Conservation (phyloP, 2,797 vertebrate genomes). For the Malurus leucopterus region DNA sequence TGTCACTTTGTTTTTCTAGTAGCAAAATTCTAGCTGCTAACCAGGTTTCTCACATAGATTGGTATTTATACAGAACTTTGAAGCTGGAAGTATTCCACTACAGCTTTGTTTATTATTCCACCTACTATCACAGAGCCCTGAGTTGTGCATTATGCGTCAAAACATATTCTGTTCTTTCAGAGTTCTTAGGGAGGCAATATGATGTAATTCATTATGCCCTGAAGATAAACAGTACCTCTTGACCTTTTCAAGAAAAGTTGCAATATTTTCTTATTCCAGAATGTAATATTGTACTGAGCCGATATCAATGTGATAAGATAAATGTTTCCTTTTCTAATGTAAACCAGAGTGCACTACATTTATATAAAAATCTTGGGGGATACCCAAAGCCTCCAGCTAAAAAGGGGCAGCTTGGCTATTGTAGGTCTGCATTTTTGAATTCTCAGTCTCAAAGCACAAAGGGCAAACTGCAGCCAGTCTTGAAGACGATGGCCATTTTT, state of each 20-base stretch:
- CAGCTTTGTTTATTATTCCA: slow-evolving; percentile 35
- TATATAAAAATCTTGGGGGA: slow-evolving; percentile 64
- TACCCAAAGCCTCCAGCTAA: slow-evolving; percentile 52
- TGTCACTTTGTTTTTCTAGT: neutral
- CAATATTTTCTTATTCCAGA: slow-evolving; percentile 66
- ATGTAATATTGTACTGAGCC: slow-evolving; percentile 61
- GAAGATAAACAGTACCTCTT: slow-evolving; percentile 65
- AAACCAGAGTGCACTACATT: slow-evolving; percentile 59
- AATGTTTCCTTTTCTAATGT: slow-evolving; percentile 67
- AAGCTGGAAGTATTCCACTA: neutral
- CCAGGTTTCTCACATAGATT: neutral
- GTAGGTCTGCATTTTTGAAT: slow-evolving; percentile 35
- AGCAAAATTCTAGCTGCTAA: neutral
- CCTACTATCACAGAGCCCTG: neutral
- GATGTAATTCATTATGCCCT: slow-evolving; percentile 54
- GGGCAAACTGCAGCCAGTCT: neutral
- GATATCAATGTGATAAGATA: slow-evolving; percentile 64
- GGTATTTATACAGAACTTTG: neutral
- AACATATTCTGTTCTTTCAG: slow-evolving; percentile 23
- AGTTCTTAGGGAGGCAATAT: slow-evolving; percentile 25
- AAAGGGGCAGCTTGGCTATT: slow-evolving; percentile 45
- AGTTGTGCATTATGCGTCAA: slow-evolving; percentile 21
- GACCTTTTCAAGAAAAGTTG: slow-evolving; percentile 66
- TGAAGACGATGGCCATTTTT: neutral
- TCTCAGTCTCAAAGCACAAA: slow-evolving; percentile 35